phyloP scores from a whole-genome alignment of 1,140 invertebrate species.

The Lutraria rhynchaena region DNA sequence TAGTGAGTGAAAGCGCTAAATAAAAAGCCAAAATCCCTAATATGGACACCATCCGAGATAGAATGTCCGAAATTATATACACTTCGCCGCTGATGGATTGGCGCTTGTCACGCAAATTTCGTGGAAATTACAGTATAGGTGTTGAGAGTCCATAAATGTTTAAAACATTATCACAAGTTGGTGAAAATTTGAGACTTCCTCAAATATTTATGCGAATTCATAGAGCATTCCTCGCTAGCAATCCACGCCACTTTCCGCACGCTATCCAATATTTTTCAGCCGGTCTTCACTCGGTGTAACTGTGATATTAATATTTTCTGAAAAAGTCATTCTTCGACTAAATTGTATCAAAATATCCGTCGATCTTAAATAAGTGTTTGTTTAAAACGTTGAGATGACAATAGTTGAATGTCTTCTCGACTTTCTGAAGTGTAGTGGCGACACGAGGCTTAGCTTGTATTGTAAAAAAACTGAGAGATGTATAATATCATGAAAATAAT shows the following conservation, averaged over 20 bases:
- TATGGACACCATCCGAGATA: slow-evolving; percentile 55
- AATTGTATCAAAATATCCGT: too few species aligned
- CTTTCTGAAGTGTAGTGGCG: too few species aligned
- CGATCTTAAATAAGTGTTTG: too few species aligned
- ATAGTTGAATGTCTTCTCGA: too few species aligned
- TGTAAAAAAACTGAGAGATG: too few species aligned
- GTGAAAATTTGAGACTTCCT: slow-evolving; percentile 51
- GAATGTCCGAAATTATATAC: slow-evolving; percentile 58
- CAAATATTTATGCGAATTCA: slow-evolving; percentile 55
- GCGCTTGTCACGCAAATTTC: slow-evolving; percentile 48
- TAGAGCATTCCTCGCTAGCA: slow-evolving; percentile 3
- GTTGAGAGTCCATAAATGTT: slow-evolving; percentile 54
- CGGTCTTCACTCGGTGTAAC: too few species aligned
- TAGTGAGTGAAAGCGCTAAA: slow-evolving; percentile 40
- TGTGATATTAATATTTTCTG: too few species aligned
- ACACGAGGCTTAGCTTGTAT: too few species aligned
- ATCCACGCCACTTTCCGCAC: background rate
- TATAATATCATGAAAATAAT: too few species aligned
- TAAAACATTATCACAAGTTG: slow-evolving; percentile 54
- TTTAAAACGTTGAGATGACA: too few species aligned
- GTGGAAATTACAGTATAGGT: slow-evolving; percentile 46
- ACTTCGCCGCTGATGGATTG: slow-evolving; percentile 52
- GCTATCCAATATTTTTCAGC: background rate
- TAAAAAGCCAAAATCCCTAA: slow-evolving; percentile 55
- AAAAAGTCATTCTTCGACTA: too few species aligned